Percentiles rank a stretch among this genome's conserved stretches.
Evolutionary conservation across 30 jellyfish, hydroid and myxozoan species (phyloP).

Genomic region (Aurelia sp.): DNA sequence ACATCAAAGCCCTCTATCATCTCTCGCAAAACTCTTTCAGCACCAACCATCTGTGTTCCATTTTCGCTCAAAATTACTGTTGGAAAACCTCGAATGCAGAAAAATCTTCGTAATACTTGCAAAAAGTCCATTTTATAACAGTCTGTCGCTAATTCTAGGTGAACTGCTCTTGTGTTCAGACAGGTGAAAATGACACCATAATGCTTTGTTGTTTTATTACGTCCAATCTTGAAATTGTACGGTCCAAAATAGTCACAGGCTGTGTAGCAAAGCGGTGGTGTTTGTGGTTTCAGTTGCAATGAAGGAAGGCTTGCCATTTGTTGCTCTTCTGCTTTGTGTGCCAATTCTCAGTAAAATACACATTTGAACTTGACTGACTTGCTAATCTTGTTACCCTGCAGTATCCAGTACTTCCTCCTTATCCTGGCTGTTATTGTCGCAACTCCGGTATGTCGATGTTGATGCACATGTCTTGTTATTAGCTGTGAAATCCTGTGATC

Average conservation of each 20-base stretch:
- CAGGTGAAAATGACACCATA: too few relatives aligned
- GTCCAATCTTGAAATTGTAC: constrained; percentile 12
- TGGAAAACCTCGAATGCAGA: constrained; percentile 75
- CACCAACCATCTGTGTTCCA: constrained; percentile 76
- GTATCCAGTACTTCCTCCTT: constrained; percentile 58
- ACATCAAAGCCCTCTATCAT: constrained; percentile 54
- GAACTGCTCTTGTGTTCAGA: too few relatives aligned
- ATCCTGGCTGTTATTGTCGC: too few relatives aligned
- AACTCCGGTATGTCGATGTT: too few relatives aligned
- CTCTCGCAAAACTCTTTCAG: constrained; percentile 53
- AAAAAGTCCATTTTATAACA: constrained; percentile 51
- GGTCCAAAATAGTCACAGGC: constrained; percentile 75
- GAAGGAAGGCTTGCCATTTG: constrained; percentile 34
- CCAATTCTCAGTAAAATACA: constrained; percentile 50
- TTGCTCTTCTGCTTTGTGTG: constrained; percentile 64
- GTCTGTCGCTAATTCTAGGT: not conserved
- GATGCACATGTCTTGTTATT: too few relatives aligned
- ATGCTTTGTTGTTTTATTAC: too few relatives aligned
- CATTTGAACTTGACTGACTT: constrained; percentile 54
- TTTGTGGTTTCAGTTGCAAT: too few relatives aligned
- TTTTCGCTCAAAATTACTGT: constrained; percentile 64
- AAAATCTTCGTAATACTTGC: constrained; percentile 74
- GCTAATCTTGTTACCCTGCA: constrained; percentile 50
- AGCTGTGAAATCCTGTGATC: too few relatives aligned
- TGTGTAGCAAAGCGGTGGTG: constrained; percentile 65